Evolutionary conservation across 2,888 invertebrate species (phyloP), one percentile per base, ranked within the genome.

Genomic region (Gastrophysa polygoni): DNA sequence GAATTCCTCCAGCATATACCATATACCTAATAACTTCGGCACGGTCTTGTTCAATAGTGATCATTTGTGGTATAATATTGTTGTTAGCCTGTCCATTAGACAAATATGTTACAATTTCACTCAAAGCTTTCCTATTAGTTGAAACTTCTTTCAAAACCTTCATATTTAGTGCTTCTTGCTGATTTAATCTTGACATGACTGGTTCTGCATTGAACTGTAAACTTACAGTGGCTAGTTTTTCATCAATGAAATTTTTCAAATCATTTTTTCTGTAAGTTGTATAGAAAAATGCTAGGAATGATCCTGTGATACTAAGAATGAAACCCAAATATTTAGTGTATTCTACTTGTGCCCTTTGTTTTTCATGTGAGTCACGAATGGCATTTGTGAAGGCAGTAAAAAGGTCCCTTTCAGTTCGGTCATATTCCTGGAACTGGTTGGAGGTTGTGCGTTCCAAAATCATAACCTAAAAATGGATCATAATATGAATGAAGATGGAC

Each of bases 321-420:
- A 81, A 68, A 8, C 81, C 80, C 88, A 92, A 92, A 78, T 94
- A 94, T 80, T 94, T 94, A 61, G 93, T 92, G 59, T 91, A 85
- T 78, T 94, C 93, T 2, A 91, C 87, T 73, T 93, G 90, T 0
- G 91, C 88, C 34, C 93, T 81, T 78, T 95, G 94, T 59, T 91
- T 85, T 78, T 95, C 94, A 75, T 95, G 93, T 16, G 91, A 91
- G 68, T 91, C 87, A 67, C 93, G 86, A 0, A 94, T 88, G 0
- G 91, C 89, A 17, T 88, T 88, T 0, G 91, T 90, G 77, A 93
- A 86, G 0, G 86, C 84, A 0, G 88, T 86, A 77, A 93, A 93
- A 10, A 87, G 80, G 56, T 91, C 91, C 2, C 93, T 81, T 79
- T 95, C 94, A n/a, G 86, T 85, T 48, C 88, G 84, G 76, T 94